A percentile compares a stretch with the other conserved stretches of the same genome.
phyloP scores from a whole-genome alignment of 2,797 vertebrate genomes.

The Aulostomus chinensis region DNA sequence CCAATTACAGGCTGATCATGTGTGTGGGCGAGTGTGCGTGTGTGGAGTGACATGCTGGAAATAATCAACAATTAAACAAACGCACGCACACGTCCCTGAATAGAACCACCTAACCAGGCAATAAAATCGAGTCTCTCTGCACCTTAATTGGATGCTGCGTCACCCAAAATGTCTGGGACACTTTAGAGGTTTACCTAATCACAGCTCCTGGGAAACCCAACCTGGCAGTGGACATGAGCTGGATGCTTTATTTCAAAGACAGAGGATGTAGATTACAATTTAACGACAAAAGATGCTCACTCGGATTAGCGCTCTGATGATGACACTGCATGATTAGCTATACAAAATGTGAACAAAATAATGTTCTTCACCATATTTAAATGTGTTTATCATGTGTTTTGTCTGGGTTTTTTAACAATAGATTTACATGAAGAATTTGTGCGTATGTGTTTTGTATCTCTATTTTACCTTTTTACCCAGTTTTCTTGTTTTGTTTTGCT shows the following conservation, averaged over 20 bases:
- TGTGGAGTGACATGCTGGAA: slow-evolving; percentile 37
- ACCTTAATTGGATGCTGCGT: slow-evolving; percentile 46
- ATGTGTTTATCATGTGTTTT: too few species aligned
- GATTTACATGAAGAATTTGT: too few species aligned
- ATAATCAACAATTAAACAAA: slow-evolving; percentile 38
- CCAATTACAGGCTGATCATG: slow-evolving; percentile 50
- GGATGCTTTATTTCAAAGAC: too few species aligned
- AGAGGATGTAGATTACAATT: neutral
- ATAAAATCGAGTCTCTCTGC: slow-evolving; percentile 46
- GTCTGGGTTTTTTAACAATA: too few species aligned
- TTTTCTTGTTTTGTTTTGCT: too few species aligned
- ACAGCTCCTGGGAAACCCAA: neutral
- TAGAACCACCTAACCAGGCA: slow-evolving; percentile 33
- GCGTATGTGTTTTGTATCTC: too few species aligned
- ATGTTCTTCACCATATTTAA: too few species aligned
- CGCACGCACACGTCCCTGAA: slow-evolving; percentile 20
- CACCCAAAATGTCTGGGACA: slow-evolving; percentile 11
- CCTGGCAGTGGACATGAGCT: too few species aligned
- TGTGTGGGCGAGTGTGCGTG: neutral
- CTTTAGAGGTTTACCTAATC: neutral
- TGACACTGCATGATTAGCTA: too few species aligned
- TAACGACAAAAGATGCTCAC: too few species aligned
- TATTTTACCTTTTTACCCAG: too few species aligned
- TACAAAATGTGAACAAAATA: neutral
- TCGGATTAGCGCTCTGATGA: too few species aligned